Evolutionary conservation across 2,113 vertebrate species (phyloP).

Genomic region (Rattus rattus): DNA sequence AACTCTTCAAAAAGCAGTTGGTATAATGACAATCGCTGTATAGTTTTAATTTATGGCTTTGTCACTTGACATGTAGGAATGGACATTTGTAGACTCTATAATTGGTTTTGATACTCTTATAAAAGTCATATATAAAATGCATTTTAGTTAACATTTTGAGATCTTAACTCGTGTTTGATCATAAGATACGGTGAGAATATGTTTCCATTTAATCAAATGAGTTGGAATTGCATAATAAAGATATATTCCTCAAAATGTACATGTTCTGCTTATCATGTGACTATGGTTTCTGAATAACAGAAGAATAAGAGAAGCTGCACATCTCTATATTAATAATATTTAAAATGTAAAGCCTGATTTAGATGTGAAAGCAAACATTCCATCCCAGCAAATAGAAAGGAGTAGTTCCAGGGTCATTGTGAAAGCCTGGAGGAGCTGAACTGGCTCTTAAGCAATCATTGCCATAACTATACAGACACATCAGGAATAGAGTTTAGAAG

Average conservation of each 20-base stretch:
- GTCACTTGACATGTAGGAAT: neutral
- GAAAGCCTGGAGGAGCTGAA: neutral
- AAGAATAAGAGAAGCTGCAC: neutral
- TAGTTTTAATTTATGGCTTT: neutral
- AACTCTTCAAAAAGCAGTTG: neutral
- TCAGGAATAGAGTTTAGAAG: neutral
- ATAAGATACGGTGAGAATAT: neutral
- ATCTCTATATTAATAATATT: neutral
- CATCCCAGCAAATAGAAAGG: neutral
- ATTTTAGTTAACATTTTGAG: neutral
- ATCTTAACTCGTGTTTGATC: neutral
- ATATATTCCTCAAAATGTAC: conserved; percentile 8
- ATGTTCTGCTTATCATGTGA: neutral
- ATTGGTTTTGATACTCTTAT: neutral
- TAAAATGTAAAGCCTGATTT: neutral
- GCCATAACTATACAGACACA: neutral
- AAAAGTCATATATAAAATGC: neutral
- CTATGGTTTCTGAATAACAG: neutral
- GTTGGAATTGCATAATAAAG: neutral
- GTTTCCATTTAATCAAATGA: conserved; percentile 35
- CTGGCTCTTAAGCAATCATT: neutral
- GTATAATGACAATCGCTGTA: neutral
- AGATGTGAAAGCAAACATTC: neutral
- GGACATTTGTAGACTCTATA: neutral
- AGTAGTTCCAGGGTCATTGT: neutral